Evolutionary conservation across 2,113 vertebrate species (phyloP).

Genomic region (Phocoena sinus): DNA sequence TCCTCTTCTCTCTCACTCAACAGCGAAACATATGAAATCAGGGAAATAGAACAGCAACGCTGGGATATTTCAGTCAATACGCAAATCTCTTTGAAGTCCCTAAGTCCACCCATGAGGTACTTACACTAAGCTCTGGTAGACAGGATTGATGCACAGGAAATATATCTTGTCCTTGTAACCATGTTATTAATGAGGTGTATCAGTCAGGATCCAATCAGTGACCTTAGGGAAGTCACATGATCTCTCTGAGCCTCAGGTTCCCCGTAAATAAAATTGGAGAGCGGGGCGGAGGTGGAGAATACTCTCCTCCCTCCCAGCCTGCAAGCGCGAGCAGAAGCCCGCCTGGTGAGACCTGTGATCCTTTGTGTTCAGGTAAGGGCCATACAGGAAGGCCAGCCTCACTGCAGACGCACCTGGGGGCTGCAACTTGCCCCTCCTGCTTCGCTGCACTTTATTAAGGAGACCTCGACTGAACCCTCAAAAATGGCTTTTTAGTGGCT

Average conservation of each 20-base stretch:
- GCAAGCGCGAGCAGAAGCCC: not conserved
- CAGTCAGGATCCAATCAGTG: not conserved
- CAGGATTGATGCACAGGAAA: not conserved
- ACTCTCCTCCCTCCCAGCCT: not conserved
- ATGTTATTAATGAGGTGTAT: not conserved
- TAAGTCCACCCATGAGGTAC: not conserved
- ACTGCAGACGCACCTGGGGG: not conserved
- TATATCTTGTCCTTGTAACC: too few relatives aligned
- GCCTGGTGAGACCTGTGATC: not conserved
- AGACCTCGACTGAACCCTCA: not conserved
- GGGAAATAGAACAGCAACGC: not conserved
- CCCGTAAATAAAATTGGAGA: not conserved
- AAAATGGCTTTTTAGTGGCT: not conserved
- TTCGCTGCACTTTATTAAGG: not conserved
- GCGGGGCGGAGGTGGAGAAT: not conserved
- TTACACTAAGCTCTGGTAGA: not conserved
- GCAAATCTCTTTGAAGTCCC: not conserved
- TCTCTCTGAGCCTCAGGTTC: not conserved
- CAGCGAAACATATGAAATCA: not conserved
- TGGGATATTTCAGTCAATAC: not conserved
- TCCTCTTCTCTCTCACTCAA: not conserved
- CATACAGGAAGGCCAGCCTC: not conserved
- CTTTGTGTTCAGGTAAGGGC: not conserved
- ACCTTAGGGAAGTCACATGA: not conserved
- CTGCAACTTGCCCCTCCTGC: not conserved